Base-by-base conservation (phyloP, 2,797 vertebrate genomes). In the Loris lydekkerianus region DNA sequence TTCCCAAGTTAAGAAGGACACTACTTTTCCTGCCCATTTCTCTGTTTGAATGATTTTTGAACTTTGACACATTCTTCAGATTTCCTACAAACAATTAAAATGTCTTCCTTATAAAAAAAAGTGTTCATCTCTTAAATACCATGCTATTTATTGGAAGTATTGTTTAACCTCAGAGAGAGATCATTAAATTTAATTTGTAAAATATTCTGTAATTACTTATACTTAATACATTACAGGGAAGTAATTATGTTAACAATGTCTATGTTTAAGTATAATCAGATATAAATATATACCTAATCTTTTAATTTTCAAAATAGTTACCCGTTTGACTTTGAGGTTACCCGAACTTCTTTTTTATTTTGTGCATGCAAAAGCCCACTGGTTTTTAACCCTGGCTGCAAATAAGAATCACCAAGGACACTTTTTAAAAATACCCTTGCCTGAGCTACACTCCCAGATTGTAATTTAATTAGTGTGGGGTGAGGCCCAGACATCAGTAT, bases 171-270 rank as follows among this genome's bases (percentile, higher is more conserved):
- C 96, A 77, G 87, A 97, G 91, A 97, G 96, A 61, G 91, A 97
- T 90, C 69, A 87, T 97, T 98, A 96, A 97, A 76, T 85, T 98
- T 34, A 34, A 98, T 98, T 98, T 98, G 97, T 97, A 78, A 97
- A 97, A 96, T 86, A 93, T 53, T 81, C 89, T 86, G 0, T 84
- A 95, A 93, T 88, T 69, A 85, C 37, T 15, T 90, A 31, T 49
- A 70, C 27, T 58, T 93, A 73, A 91, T 77, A 95, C 13, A 76
- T 95, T 91, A 89, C 83, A 75, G 70, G 43, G 67, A 67, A 94
- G 56, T 85, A 91, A 85, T 43, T 86, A n/a, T 91, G 37, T 91
- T 86, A 37, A 77, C 21, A 9, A 1, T 89, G 15, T 91, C 63
- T 84, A 1, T 27, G 60, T 69, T 93, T 94, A 78, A 86, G 29